Base-by-base conservation (phyloP, 1,140 invertebrate genomes). In the Charaxes varanes region DNA sequence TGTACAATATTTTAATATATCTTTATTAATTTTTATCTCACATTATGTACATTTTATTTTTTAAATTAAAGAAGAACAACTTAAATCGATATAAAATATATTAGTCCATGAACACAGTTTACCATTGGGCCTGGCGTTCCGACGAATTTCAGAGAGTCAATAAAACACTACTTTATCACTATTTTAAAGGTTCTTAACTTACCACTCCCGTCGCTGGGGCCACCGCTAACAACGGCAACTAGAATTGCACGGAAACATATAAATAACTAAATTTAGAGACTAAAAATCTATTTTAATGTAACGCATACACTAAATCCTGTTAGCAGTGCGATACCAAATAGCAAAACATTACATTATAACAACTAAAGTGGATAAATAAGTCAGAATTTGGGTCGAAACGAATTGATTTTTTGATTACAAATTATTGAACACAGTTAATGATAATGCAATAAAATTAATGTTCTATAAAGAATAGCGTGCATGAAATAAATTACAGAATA, bases 101-200 rank as follows among this genome's bases (percentile, higher is more conserved):
- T n/a, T 36, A 28, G 40, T 43, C 41, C 43, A 36, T 36, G 40
- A 28, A 28, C 27, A 35, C 37, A 52, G 38, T 52, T 53, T 53
- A 53, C 51, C 51, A 19, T 48, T 41, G 35, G 32, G 24, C 14
- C 33, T 40, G 40, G 15, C 33, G 41, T 21, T 46, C 38, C 24
- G 18, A 31, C 8, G 16, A 28, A 18, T 32, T 23, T 17, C 8
- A n/a, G 4, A 18, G 16, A 15, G 40, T 4, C 30, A 19, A 33
- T 41, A 51, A 37, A 68, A 19, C 70, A 80, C 72, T 70, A 80
- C 56, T 50, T 56, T 62, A 53, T 53, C 64, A 71, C 68, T 64
- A 77, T 44, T 47, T 66, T 64, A 78, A 59, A 57, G 51, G 37
- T 62, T 61, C 59, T 54, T 59, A 63, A 81, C 73, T 78, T 81